These are phyloP conservation scores for Drosophila buzzatii DNA, from an alignment of 2,888 invertebrate species.

Conservation along the genomic window DNA sequence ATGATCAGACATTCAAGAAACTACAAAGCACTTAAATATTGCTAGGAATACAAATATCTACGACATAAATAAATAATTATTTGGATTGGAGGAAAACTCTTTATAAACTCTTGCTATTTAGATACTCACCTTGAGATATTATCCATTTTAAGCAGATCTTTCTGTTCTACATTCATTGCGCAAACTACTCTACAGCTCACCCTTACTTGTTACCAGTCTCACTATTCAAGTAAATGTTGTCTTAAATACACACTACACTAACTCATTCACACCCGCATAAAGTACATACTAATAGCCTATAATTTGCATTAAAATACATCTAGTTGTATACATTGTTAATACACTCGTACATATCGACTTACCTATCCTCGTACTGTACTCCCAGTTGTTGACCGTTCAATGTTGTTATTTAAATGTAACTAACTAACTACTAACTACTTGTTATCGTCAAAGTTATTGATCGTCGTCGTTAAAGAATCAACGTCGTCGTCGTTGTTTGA, in stretches of 20 bases:
- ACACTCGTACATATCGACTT: conserved; percentile 5
- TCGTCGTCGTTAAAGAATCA: conserved; percentile 36
- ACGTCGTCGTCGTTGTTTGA: conserved; percentile 32
- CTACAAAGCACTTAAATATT: background rate
- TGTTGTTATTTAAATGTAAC: conserved; percentile 62
- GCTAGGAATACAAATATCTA: background rate
- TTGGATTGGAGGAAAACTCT: background rate
- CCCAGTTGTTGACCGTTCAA: conserved; percentile 59
- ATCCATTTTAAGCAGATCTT: conserved; percentile 1
- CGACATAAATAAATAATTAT: background rate
- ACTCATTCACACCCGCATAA: conserved; percentile 11
- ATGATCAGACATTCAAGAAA: conserved; percentile 9
- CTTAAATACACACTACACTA: conserved; percentile 24
- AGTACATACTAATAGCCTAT: conserved; percentile 17
- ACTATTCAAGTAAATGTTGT: conserved; percentile 63
- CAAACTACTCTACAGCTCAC: conserved; percentile 40
- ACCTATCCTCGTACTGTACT: conserved; percentile 53
- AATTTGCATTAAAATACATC: conserved; percentile 14
- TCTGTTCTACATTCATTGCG: conserved; percentile 37
- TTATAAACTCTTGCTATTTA: background rate
- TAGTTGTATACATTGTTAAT: conserved; percentile 18
- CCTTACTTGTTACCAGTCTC: conserved; percentile 49
- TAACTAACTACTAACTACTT: conserved; percentile 38
- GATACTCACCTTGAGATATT: background rate
- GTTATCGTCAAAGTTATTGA: conserved; percentile 33